Evolutionary conservation across 2,113 vertebrate species (phyloP).

Genomic region (Paramisgurnus dabryanus): DNA sequence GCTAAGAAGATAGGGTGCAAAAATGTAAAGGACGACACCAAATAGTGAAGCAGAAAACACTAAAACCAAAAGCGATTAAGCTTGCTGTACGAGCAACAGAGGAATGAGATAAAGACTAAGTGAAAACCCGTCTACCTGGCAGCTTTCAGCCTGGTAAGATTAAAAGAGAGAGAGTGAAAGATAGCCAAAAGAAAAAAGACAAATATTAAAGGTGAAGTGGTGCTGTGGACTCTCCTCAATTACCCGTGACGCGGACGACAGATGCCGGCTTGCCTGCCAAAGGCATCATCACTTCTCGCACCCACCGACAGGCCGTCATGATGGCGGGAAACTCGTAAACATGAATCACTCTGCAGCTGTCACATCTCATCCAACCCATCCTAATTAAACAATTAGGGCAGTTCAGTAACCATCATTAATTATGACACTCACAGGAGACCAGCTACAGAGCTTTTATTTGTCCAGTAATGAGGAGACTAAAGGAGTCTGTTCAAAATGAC

Average conservation of each 20-base stretch:
- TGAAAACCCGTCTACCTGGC: background rate
- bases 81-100: background rate
- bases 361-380: constrained; percentile 61
- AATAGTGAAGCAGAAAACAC: background rate
- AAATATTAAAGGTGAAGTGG: constrained; percentile 17
- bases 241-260: constrained; percentile 58
- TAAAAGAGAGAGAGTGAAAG: background rate
- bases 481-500: background rate
- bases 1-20: background rate
- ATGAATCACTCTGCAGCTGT: constrained; percentile 71
- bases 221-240: constrained; percentile 27
- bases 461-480: constrained; percentile 14
- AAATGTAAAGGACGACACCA: background rate
- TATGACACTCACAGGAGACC: constrained; percentile 40
- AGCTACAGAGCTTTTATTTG: constrained; percentile 14
- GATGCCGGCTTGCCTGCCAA: constrained; percentile 71
- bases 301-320: constrained; percentile 60
- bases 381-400: constrained; percentile 75
- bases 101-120: background rate
- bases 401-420: constrained; percentile 68
- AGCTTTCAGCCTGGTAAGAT: constrained; percentile 5
- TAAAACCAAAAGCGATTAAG: background rate
- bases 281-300: constrained; percentile 64
- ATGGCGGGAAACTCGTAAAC: constrained; percentile 63
- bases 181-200: constrained; percentile 6